Conservation (phyloP, 2,113 vertebrate genomes). For the Coryphaenoides rupestris region DNA sequence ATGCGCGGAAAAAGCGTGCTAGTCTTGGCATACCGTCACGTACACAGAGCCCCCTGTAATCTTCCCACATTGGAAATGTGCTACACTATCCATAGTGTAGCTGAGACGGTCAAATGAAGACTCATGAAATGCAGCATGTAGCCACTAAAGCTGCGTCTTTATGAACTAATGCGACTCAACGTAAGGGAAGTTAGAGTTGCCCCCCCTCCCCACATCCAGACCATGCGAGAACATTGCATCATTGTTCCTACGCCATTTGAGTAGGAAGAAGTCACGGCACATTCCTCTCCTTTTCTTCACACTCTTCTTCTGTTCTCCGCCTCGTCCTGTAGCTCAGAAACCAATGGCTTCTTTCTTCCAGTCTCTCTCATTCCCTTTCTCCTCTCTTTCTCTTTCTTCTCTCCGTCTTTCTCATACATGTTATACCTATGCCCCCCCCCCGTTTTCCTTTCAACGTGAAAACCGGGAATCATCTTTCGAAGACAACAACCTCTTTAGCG, state of each 20-base stretch:
- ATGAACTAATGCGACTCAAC: no score
- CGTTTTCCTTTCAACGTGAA: conserved; percentile 47
- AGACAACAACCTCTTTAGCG: neutral
- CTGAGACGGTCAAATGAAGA: no score
- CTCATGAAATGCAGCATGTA: no score
- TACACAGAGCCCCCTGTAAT: no score
- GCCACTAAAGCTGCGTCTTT: no score
- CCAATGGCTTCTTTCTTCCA: neutral
- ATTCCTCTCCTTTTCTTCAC: neutral
- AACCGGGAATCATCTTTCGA: conserved; percentile 44
- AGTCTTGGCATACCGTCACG: no score
- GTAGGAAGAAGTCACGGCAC: conserved; percentile 12
- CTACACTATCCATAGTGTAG: no score
- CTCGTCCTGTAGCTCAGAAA: neutral
- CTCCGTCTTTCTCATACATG: neutral
- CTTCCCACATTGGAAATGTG: no score
- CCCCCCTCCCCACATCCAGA: no score
- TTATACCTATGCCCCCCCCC: neutral
- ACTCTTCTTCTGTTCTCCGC: neutral
- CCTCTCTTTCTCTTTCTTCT: neutral
- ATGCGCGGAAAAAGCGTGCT: no score
- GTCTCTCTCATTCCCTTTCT: neutral
- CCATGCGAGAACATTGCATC: neutral
- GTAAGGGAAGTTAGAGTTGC: no score
- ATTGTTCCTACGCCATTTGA: neutral